A percentile compares a stretch with the other conserved stretches of the same genome.
Evolutionary conservation across 2,797 vertebrate genomes (phyloP).

Genomic region (Enteromius afrohamiltoni): DNA sequence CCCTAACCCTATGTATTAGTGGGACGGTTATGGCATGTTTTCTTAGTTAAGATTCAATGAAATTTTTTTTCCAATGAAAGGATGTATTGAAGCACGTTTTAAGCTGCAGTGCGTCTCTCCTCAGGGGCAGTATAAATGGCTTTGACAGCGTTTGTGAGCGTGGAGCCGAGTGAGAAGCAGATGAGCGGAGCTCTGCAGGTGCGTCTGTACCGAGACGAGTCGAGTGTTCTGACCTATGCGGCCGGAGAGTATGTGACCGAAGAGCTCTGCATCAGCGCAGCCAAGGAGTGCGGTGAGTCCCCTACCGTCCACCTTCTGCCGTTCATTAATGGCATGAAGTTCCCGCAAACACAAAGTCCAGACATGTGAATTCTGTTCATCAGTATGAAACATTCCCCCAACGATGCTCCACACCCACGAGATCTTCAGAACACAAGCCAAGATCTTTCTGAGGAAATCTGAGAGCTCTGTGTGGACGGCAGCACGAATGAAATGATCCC

Average conservation of each 20-base stretch:
- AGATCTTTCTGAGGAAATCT: too few relatives aligned
- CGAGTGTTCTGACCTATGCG: slow-evolving; percentile 78
- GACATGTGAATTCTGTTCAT: too few relatives aligned
- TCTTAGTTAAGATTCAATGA: not conserved
- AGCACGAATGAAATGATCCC: too few relatives aligned
- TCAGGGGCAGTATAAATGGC: slow-evolving; percentile 71
- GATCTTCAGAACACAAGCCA: too few relatives aligned
- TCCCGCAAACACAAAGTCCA: not conserved
- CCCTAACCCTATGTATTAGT: too few relatives aligned
- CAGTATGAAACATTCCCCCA: too few relatives aligned
- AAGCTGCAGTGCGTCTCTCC: not conserved
- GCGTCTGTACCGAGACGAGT: slow-evolving; percentile 83
- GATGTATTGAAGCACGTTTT: not conserved
- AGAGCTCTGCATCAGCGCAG: slow-evolving; percentile 88
- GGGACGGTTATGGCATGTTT: too few relatives aligned
- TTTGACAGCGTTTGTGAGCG: slow-evolving; percentile 85
- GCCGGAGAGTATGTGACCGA: slow-evolving; percentile 87
- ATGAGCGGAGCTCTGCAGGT: slow-evolving; percentile 76
- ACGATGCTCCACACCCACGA: too few relatives aligned
- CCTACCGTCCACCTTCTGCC: too few relatives aligned
- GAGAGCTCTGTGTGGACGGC: too few relatives aligned
- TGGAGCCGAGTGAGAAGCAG: slow-evolving; percentile 69
- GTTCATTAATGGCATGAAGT: not conserved
- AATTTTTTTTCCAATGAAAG: not conserved
- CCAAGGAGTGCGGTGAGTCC: slow-evolving; percentile 86